Percentiles rank a stretch among this genome's conserved stretches.
phyloP scores from a whole-genome alignment of 2,113 vertebrate species.

The Crotalus horridus region DNA sequence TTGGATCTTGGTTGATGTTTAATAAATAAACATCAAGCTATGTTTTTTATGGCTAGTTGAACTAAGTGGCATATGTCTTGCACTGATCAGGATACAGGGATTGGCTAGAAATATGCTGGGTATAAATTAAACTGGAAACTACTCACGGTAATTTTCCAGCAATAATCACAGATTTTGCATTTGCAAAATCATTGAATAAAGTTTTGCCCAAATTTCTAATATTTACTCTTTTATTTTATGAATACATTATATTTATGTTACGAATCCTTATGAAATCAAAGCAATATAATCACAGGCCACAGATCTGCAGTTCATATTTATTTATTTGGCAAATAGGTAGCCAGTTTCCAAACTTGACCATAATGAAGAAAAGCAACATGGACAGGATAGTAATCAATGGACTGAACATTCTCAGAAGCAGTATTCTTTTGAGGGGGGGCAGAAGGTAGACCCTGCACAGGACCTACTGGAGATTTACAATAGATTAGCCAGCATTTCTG shows the following conservation, averaged over 20 bases:
- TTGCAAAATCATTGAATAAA: background rate
- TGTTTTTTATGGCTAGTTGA: background rate
- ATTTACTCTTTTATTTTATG: background rate
- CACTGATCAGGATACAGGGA: background rate
- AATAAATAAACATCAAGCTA: background rate
- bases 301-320: background rate
- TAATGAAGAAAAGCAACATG: background rate
- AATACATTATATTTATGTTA: background rate
- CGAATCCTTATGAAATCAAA: background rate
- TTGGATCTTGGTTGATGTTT: background rate
- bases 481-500: background rate
- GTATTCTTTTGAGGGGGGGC: background rate
- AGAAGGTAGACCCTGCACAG: background rate
- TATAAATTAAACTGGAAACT: background rate
- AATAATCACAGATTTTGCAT: background rate
- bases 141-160: background rate
- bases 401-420: background rate
- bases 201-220: background rate
- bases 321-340: background rate
- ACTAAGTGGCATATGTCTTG: background rate
- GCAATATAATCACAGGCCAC: background rate
- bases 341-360: background rate
- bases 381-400: background rate
- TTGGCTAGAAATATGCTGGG: background rate
- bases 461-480: background rate